phyloP scores from a whole-genome alignment of 1,140 invertebrate species.

The Hycleus phaleratus region DNA sequence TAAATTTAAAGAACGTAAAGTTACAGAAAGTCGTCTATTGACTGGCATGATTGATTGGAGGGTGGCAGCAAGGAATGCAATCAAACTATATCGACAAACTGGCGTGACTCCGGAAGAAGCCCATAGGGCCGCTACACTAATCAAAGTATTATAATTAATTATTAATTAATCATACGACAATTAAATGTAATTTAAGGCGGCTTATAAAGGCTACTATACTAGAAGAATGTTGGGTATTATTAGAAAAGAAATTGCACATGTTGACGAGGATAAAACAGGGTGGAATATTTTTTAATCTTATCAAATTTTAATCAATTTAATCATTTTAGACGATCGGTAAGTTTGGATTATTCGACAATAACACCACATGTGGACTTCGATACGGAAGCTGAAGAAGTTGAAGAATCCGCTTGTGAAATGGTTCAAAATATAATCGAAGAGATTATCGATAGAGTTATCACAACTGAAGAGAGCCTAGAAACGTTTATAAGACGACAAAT shows the following conservation, averaged over 20 bases:
- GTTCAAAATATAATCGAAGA: not conserved
- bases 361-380: constrained; percentile 6
- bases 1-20: constrained; percentile 28
- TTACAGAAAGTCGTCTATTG: constrained; percentile 28
- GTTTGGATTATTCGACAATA: constrained; percentile 1
- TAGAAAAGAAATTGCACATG: not conserved
- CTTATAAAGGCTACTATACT: constrained; percentile 9
- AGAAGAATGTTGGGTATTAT: not conserved
- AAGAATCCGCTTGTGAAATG: not conserved
- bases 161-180: no score
- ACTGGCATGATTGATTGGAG: constrained; percentile 43
- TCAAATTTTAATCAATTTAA: not conserved
- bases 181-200: constrained; percentile 4
- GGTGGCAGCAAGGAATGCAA: constrained; percentile 41
- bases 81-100: constrained; percentile 40
- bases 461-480: not conserved
- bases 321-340: not conserved
- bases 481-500: not conserved
- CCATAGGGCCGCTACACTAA: constrained; percentile 38
- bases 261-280: no score
- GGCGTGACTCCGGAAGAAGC: constrained; percentile 41
- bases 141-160: constrained; percentile 29
- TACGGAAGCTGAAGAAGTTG: not conserved
- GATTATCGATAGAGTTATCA: not conserved
- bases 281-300: no score